Base-by-base conservation (phyloP, 2,797 vertebrate species). In the Limosa lapponica region DNA sequence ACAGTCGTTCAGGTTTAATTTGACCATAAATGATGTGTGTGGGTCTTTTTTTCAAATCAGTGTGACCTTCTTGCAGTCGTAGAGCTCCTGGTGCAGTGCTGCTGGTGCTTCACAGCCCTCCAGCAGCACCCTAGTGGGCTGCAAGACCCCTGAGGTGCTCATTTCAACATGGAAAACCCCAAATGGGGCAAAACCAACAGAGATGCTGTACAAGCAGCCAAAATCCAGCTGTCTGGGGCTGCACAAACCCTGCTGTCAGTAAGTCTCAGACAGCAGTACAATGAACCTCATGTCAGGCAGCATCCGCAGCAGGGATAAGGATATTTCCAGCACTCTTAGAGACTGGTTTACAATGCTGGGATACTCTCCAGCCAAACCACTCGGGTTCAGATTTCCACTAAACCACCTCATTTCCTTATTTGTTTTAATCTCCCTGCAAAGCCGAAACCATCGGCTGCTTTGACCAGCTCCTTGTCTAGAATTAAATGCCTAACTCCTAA, bases 41-140 rank as follows among this genome's bases (percentile, higher is more conserved):
- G 5, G 0, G 1, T 57, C n/a, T 72, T 55, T 48, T 59, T 44
- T 18, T 11, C 36, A 37, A 73, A 87, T 41, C 15, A 52, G 2
- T 0, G 0, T 0, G 0, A 57, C 27, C 25, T 66, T 55, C 36
- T 39, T 52, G 19, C 43, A 32, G 61, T 10, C 5, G 1, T 16
- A 37, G 25, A 78, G 16, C 22, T 88, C 28, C 8, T 2, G 0
- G 8, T 20, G 19, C 22, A 22, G 23, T 51, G 9, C 36, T 71
- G n/a, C 52, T 20, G 7, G 25, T 23, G 2, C 28, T 58, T 61
- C 0, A 1, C 34, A 55, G 36, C 28, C 34, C 16, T 77, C 28
- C 58, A 39, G 39, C 61, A 83, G 49, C 22, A 6, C 4, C 17
- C 43, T 30, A 15, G 28, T 14, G 5, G 46, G 69, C 61, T 22